phyloP scores from a whole-genome alignment of 2,888 invertebrate species.

The Caenorhabditis afra region DNA sequence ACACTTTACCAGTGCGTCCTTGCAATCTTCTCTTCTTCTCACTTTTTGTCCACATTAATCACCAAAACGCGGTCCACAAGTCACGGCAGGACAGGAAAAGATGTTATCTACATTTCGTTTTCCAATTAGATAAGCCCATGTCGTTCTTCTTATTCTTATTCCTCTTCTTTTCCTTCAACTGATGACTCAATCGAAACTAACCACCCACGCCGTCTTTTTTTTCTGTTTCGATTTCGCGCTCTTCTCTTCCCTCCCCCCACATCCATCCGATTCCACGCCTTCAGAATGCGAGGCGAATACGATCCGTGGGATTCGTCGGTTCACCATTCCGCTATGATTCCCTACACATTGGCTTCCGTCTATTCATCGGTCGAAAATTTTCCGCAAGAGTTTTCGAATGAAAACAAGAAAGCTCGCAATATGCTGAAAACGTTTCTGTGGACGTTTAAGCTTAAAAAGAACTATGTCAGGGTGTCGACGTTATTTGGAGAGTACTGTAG shows the following conservation, averaged over 20 bases:
- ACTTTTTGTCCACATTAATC: constrained; percentile 25
- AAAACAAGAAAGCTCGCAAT: constrained; percentile 23
- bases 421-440: constrained; percentile 56
- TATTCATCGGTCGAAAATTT: constrained; percentile 38
- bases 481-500: constrained; percentile 71
- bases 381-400: constrained; percentile 60
- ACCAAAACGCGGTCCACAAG: constrained; percentile 10
- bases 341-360: constrained; percentile 36
- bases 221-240: constrained; percentile 9
- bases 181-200: constrained; percentile 40
- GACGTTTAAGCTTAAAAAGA: constrained; percentile 63
- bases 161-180: constrained; percentile 2
- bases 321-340: constrained; percentile 39
- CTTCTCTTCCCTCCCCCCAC: neutral
- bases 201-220: constrained; percentile 35
- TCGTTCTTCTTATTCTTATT: neutral
- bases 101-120: constrained; percentile 52
- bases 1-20: no score
- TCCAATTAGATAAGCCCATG: constrained; percentile 50
- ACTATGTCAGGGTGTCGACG: constrained; percentile 62
- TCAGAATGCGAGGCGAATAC: constrained; percentile 51
- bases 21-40: neutral
- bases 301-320: constrained; percentile 50
- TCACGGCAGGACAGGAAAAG: constrained; percentile 22
- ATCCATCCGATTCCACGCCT: constrained; percentile 10